These are phyloP conservation scores for Automeris io DNA, from an alignment of 2,888 invertebrate genomes.

Conservation along the genomic window DNA sequence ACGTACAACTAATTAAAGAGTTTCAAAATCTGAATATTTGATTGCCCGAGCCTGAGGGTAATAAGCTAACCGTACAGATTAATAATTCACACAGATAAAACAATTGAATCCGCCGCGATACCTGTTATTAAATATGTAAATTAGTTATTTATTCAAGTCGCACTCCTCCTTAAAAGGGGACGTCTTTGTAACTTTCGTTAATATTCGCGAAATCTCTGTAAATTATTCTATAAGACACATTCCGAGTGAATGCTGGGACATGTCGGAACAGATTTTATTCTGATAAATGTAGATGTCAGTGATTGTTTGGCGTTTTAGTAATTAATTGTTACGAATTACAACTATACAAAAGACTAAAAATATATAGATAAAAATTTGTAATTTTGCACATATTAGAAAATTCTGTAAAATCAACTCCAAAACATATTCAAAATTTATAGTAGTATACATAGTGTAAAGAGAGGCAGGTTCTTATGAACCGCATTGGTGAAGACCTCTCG, in stretches of 20 bases:
- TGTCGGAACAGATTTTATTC: no score
- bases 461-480: no score
- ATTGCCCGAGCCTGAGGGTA: slow-evolving; percentile 51
- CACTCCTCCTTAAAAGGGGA: slow-evolving; percentile 39
- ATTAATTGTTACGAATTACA: no score
- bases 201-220: slow-evolving; percentile 30
- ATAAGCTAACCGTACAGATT: slow-evolving; percentile 50
- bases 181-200: slow-evolving; percentile 29
- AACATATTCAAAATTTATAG: no score
- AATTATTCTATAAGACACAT: slow-evolving; percentile 11
- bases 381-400: no score
- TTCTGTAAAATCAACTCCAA: no score
- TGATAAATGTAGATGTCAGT: no score
- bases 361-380: no score
- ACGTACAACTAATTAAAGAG: slow-evolving; percentile 37
- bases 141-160: slow-evolving; percentile 70
- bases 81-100: slow-evolving; percentile 57
- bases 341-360: no score
- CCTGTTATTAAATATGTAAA: slow-evolving; percentile 73
- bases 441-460: no score
- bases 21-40: slow-evolving; percentile 60
- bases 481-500: no score
- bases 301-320: no score
- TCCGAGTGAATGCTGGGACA: not conserved
- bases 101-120: slow-evolving; percentile 64